phyloP scores from a whole-genome alignment of 2,888 invertebrate genomes.

The Cecidostiba fungosa region DNA sequence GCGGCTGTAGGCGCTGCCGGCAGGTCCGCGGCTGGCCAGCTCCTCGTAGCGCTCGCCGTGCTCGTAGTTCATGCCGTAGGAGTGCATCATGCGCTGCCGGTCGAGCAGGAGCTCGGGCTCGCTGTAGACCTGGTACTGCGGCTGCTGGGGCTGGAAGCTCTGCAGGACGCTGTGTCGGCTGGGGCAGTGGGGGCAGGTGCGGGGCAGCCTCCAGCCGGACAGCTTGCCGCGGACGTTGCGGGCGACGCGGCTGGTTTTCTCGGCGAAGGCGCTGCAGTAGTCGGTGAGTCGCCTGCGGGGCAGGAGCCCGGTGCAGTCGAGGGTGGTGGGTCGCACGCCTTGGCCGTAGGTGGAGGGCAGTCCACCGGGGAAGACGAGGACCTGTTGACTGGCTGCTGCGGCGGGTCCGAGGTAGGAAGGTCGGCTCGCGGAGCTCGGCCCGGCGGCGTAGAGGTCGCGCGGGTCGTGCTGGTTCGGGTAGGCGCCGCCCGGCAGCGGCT shows the following conservation, averaged over 20 bases:
- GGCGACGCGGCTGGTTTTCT: slow-evolving; percentile 75
- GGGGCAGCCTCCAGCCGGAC: slow-evolving; percentile 47
- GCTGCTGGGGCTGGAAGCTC: slow-evolving; percentile 32
- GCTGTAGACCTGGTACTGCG: slow-evolving; percentile 12
- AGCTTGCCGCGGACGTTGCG: slow-evolving; percentile 68
- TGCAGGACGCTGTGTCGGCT: slow-evolving; percentile 29
- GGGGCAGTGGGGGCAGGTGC: slow-evolving; percentile 26
- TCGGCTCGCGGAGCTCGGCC: slow-evolving; percentile 34
- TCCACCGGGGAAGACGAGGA: slow-evolving; percentile 63
- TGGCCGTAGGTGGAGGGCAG: slow-evolving; percentile 10
- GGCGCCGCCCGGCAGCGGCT: slow-evolving; percentile 74
- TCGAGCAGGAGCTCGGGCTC: neutral
- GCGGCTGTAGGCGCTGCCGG: slow-evolving; percentile 52
- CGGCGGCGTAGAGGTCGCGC: slow-evolving; percentile 69
- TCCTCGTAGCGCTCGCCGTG: slow-evolving; percentile 60
- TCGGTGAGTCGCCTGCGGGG: slow-evolving; percentile 71
- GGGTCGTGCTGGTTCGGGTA: slow-evolving; percentile 75
- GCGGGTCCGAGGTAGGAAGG: slow-evolving; percentile 11
- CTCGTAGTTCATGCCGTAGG: slow-evolving; percentile 61
- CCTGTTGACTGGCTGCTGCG: slow-evolving; percentile 67
- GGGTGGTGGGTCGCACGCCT: slow-evolving; percentile 49
- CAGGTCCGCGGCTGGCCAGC: slow-evolving; percentile 28
- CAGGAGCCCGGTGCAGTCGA: slow-evolving; percentile 65
- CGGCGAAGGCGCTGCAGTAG: slow-evolving; percentile 74
- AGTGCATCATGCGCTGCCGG: slow-evolving; percentile 46